Percentiles rank a stretch among this genome's conserved stretches.
Conservation (phyloP, 2,888 invertebrate species). For the Taphrorychus bicolor region DNA sequence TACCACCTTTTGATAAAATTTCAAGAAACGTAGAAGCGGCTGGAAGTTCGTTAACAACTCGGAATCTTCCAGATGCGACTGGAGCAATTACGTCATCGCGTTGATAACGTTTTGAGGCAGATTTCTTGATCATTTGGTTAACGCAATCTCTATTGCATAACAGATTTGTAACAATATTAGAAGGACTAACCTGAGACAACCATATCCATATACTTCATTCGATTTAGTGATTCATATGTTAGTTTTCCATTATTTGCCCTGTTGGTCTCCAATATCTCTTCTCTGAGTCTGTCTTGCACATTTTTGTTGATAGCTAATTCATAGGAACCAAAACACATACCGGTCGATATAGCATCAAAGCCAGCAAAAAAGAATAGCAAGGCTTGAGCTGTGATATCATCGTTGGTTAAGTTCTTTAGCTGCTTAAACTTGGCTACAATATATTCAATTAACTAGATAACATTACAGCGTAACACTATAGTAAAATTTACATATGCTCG, state of each 20-base stretch:
- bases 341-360: slow-evolving; percentile 44
- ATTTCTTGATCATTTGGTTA: no score
- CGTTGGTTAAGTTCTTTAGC: slow-evolving; percentile 54
- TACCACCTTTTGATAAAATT: no score
- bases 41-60: no score
- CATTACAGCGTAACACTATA: not conserved
- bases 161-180: not conserved
- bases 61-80: no score
- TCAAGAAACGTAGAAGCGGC: no score
- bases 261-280: slow-evolving; percentile 55
- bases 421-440: slow-evolving; percentile 32
- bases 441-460: no score
- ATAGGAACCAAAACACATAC: slow-evolving; percentile 61
- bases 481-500: not conserved
- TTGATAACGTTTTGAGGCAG: no score
- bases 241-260: slow-evolving; percentile 53
- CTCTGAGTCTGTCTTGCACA: slow-evolving; percentile 62
- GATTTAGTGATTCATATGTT: slow-evolving; percentile 61
- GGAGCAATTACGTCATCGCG: no score
- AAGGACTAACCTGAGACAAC: slow-evolving; percentile 7
- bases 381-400: slow-evolving; percentile 65
- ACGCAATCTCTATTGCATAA: not conserved
- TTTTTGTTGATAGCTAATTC: slow-evolving; percentile 68
- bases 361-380: slow-evolving; percentile 62
- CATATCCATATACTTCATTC: slow-evolving; percentile 53